Base-by-base conservation (phyloP, 2,113 vertebrate genomes). In the Hydrolagus affinis region DNA sequence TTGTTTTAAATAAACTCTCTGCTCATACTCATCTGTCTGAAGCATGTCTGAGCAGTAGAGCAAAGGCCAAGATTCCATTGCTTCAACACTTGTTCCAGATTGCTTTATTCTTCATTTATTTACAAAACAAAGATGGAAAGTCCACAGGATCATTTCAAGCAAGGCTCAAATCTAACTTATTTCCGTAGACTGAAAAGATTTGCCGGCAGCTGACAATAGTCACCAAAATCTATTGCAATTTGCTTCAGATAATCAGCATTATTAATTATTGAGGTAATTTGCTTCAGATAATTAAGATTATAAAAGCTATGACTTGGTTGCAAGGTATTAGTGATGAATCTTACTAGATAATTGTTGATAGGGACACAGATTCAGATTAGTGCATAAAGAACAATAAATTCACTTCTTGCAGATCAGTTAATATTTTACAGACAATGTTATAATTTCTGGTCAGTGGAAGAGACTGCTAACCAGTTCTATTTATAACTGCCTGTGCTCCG, bases 1-100 rank as follows among this genome's bases (percentile, higher is more conserved):
- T 62, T 83, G 78, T 64, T 83, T 66, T 68, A 83, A 83, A 83
- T 83, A 83, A 83, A 83, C 78, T 83, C 62, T 83, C 78, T 30
- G 62, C 78, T 66, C 66, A 83, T 83, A 83, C 28, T 83, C 78
- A 83, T 83, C 78, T 68, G 66, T 83, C 78, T 66, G 78, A 83
- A 17, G 30, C 78, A 83, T 32, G 62, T 32, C 62, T 83, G 62
- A 17, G 28, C 25, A 32, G 78, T 14, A 32, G 60, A 30, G 78
- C 62, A 83, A 83, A 83, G 78, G 78, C 60, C 78, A 83, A 83
- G 25, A 83, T 83, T 83, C 62, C 59, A 11, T 64, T 83, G 60
- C 60, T 19, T 19, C 78, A 83, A 19, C 28, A 68, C 62, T 68
- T 83, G 78, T 83, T 83, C 78, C 60, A 83, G 62, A 66, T 83